A percentile compares a stretch with the other conserved stretches of the same genome.
phyloP scores from a whole-genome alignment of 2,888 invertebrate genomes.

The Ormyrus thymus region DNA sequence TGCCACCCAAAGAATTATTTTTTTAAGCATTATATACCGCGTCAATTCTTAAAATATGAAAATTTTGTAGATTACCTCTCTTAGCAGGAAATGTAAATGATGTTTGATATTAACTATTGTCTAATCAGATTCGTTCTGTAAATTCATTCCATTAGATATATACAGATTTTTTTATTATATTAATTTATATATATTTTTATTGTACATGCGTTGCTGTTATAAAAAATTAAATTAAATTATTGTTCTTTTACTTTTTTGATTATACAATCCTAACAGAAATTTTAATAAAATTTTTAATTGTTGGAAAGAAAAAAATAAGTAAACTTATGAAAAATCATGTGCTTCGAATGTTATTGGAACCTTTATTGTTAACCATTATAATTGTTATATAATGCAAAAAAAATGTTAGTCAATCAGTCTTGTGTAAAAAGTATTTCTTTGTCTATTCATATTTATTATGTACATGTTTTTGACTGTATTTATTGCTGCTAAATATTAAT shows the following conservation, averaged over 20 bases:
- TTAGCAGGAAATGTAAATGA: constrained; percentile 52
- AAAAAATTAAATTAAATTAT: constrained; percentile 12
- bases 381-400: constrained; percentile 37
- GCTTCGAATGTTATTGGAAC: constrained; percentile 27
- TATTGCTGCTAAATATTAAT: constrained; percentile 53
- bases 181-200: constrained; percentile 49
- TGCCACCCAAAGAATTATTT: constrained; percentile 57
- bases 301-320: constrained; percentile 5
- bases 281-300: constrained; percentile 7
- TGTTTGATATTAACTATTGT: constrained; percentile 46
- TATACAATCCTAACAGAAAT: not conserved
- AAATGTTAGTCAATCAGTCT: not conserved
- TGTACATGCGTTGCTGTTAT: constrained; percentile 15
- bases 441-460: constrained; percentile 38
- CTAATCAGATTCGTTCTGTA: constrained; percentile 41
- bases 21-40: constrained; percentile 55
- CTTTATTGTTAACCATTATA: constrained; percentile 26
- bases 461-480: constrained; percentile 50
- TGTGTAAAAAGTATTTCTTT: constrained; percentile 37
- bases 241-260: constrained; percentile 11
- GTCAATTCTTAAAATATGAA: constrained; percentile 51
- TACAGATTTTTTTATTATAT: constrained; percentile 49
- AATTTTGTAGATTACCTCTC: constrained; percentile 53
- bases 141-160: constrained; percentile 54
- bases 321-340: constrained; percentile 18